Evolutionary conservation across 2,113 vertebrate genomes (phyloP).

Genomic region (Edolisoma coerulescens): DNA sequence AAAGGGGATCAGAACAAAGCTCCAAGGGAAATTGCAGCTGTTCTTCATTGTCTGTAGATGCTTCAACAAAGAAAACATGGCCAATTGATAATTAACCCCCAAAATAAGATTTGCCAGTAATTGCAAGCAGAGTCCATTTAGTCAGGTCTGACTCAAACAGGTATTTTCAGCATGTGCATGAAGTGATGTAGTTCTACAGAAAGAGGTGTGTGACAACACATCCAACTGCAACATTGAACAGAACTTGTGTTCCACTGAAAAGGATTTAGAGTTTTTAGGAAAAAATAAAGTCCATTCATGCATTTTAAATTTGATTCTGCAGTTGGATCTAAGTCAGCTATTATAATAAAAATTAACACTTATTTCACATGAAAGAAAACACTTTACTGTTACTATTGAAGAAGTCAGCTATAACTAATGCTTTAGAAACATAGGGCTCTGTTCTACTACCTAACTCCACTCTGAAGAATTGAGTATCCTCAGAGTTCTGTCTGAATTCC

Average conservation of each 20-base stretch:
- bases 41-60: slow-evolving; percentile 87
- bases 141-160: neutral
- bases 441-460: neutral
- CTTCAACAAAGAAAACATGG: slow-evolving; percentile 56
- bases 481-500: neutral
- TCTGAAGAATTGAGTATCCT: neutral
- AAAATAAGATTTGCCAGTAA: neutral
- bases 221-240: neutral
- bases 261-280: neutral
- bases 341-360: neutral
- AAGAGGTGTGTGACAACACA: neutral
- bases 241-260: neutral
- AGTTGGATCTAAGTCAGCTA: neutral
- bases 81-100: neutral
- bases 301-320: neutral
- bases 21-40: slow-evolving; percentile 94
- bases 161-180: neutral
- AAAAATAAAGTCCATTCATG: neutral
- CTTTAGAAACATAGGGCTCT: neutral
- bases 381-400: neutral
- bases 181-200: neutral
- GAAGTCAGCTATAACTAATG: neutral
- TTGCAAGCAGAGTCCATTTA: neutral
- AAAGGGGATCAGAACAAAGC: slow-evolving; percentile 82
- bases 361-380: neutral